Conservation (phyloP, 2,797 vertebrate species). For the Ciconia nigra region DNA sequence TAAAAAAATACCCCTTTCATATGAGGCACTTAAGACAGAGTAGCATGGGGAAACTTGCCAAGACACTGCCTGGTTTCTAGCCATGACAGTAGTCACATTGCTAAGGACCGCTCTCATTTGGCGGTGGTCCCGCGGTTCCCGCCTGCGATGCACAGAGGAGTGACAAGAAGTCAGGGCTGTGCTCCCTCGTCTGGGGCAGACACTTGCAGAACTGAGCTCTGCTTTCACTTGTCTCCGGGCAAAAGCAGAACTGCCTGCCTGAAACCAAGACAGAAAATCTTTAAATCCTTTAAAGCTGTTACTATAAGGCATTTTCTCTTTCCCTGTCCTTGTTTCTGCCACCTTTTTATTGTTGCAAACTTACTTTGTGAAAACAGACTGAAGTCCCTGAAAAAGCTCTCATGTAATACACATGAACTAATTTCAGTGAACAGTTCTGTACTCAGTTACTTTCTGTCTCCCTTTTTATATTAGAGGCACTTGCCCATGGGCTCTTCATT, state of each 20-base stretch:
- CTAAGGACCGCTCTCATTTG: rapidly evolving
- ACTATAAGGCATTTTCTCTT: not conserved
- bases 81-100: not conserved
- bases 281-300: not conserved
- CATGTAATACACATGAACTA: not conserved
- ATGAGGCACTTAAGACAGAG: not conserved
- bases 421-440: not conserved
- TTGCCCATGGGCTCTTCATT: not conserved
- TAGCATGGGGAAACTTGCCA: not conserved
- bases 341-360: not conserved
- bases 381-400: not conserved
- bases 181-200: not conserved
- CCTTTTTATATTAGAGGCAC: not conserved
- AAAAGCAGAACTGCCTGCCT: not conserved
- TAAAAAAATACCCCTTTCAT: not conserved
- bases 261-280: not conserved
- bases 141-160: not conserved
- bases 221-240: not conserved
- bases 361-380: not conserved
- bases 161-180: not conserved
- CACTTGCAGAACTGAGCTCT: not conserved
- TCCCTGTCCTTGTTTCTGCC: not conserved
- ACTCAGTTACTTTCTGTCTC: not conserved
- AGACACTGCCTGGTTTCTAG: conserved; percentile 3
- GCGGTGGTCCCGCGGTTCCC: rapidly evolving